These are phyloP conservation scores for Charadrius vociferus DNA, from an alignment of 2,113 vertebrate genomes.

Conservation along the genomic window DNA sequence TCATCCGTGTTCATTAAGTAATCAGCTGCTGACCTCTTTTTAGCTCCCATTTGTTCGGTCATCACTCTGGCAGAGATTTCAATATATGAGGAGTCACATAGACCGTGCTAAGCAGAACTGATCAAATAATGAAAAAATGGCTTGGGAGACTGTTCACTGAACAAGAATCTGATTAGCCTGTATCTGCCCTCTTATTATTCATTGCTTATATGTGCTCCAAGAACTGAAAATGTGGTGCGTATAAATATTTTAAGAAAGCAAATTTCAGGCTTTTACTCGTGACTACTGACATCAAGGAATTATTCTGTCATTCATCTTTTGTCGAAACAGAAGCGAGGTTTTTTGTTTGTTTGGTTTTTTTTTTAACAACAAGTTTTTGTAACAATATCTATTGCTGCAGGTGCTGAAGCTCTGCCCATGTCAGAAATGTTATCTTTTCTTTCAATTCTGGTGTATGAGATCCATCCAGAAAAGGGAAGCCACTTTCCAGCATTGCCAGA, in stretches of 20 bases:
- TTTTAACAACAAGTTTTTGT: neutral
- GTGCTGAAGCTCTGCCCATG: neutral
- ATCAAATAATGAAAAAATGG: neutral
- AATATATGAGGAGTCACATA: neutral
- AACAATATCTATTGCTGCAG: neutral
- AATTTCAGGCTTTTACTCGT: neutral
- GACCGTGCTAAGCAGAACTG: neutral
- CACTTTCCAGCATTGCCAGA: neutral
- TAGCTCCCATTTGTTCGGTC: neutral
- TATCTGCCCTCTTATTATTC: neutral
- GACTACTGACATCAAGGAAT: neutral
- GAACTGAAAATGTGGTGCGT: neutral
- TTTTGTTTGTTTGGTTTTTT: neutral
- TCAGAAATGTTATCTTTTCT: neutral
- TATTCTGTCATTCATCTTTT: neutral
- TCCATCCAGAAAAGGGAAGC: neutral
- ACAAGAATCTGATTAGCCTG: neutral
- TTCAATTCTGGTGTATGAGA: neutral
- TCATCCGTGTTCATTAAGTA: neutral
- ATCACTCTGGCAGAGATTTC: neutral
- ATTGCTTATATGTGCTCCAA: neutral
- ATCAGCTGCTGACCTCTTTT: neutral
- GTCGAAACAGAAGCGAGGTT: neutral
- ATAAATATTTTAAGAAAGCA: neutral
- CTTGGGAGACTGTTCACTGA: neutral